These are phyloP conservation scores for Magallana gigas DNA, from an alignment of 1,140 invertebrate species.

Conservation along the genomic window DNA sequence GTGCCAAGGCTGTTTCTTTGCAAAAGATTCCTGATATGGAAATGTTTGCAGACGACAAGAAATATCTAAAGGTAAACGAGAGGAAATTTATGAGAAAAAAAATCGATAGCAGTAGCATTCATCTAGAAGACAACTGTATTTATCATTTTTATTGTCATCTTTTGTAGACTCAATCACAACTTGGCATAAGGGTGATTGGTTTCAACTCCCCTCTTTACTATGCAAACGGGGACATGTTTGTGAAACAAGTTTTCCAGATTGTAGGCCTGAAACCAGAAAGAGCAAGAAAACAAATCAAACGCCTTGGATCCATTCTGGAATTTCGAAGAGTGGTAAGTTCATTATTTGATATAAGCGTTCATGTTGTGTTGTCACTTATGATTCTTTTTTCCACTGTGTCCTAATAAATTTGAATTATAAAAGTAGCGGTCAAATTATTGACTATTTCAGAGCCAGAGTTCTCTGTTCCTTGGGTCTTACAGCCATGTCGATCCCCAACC, in stretches of 20 bases:
- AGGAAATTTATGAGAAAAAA: no score
- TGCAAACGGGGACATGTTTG: slow-evolving; percentile 71
- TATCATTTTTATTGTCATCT: neutral
- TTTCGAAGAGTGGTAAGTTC: slow-evolving; percentile 47
- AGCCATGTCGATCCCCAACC: slow-evolving; percentile 28
- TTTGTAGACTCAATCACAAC: slow-evolving; percentile 62
- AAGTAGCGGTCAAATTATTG: neutral
- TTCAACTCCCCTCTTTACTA: slow-evolving; percentile 72
- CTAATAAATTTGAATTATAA: no score
- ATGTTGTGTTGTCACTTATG: neutral
- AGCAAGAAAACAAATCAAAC: slow-evolving; percentile 67
- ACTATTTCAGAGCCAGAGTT: neutral
- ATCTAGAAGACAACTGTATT: neutral
- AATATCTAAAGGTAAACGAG: slow-evolving; percentile 63
- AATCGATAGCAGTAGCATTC: neutral
- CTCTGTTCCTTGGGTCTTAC: slow-evolving; percentile 26
- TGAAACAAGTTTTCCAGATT: slow-evolving; percentile 65
- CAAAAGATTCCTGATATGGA: slow-evolving; percentile 62
- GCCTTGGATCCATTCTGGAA: slow-evolving; percentile 53
- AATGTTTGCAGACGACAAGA: slow-evolving; percentile 56
- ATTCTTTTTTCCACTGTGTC: no score
- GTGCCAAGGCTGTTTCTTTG: slow-evolving; percentile 59
- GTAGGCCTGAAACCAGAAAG: slow-evolving; percentile 67
- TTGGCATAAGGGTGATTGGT: slow-evolving; percentile 62
- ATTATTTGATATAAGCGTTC: neutral